Conservation (phyloP, 2,888 invertebrate genomes). For the Cepaea hortensis region DNA sequence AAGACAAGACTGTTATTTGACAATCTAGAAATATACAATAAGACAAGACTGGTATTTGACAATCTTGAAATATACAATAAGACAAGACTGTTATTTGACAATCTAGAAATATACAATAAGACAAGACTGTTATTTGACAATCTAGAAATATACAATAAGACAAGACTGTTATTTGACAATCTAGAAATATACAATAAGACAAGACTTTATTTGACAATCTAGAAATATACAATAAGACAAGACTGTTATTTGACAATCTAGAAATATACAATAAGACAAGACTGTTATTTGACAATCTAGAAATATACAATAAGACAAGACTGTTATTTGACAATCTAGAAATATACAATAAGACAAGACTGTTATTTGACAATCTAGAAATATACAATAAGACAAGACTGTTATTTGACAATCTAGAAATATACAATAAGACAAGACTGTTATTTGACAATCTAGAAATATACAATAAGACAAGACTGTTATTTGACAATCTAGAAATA, state of each 20-base stretch:
- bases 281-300: too few relatives aligned
- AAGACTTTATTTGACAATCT: not conserved
- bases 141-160: conserved; percentile 7
- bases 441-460: too few relatives aligned
- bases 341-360: not conserved
- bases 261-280: too few relatives aligned
- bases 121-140: too few relatives aligned
- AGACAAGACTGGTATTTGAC: not conserved
- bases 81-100: too few relatives aligned
- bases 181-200: not conserved
- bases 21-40: not conserved
- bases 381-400: not conserved
- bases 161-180: not conserved
- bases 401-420: not conserved
- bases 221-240: not conserved
- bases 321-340: not conserved
- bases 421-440: not conserved
- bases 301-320: too few relatives aligned
- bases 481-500: too few relatives aligned
- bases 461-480: too few relatives aligned
- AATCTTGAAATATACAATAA: too few relatives aligned
- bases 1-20: not conserved
- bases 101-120: too few relatives aligned
- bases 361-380: not conserved
- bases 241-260: not conserved